Evolutionary conservation across 1,140 invertebrate genomes (phyloP), one percentile per base, ranked within the genome.

Genomic region (Pseudomyrmex gracilis): DNA sequence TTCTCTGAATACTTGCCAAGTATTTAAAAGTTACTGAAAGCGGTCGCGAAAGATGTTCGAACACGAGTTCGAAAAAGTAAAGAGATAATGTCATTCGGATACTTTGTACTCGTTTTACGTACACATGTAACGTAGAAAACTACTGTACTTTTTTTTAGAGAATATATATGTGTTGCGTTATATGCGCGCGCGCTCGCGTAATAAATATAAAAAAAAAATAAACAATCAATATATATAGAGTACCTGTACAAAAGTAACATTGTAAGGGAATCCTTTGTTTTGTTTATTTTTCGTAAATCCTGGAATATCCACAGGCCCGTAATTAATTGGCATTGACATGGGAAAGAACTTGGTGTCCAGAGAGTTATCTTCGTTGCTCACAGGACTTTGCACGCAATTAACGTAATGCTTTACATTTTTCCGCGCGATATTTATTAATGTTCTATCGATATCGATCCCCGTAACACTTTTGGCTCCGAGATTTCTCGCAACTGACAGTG

Each of bases 381-480:
- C 91, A 12, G 93, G 93, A 15, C 93, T 93, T 66, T 91, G 89
- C 58, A 90, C 92, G 83, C 94, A 95, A 90, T 96, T 96, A 51
- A 97, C 95, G 91, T 97, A 98, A 94, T 98, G 96, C 77, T 96
- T 95, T 58, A 98, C 95, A 92, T 98, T 98, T 91, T 97, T 97
- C 73, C 96, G 95, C 2, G 98, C 98, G 70, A 96, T 95, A 90
- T 96, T 95, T 87, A 99, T 98, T 71, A 99, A 95, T 78, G 97
- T 96, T 49, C 96, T 94, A 95, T 99, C 99, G 90, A 99, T 99
- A 93, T 99, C 99, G 61, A 99, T 97, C 53, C 99, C 99, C 53
- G 98, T 95, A 74, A 99, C 97, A 87, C 96, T 97, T 73, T 96
- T 96, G 2, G 99, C 98, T 49, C 96, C 95, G 91, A 98, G 97